A percentile compares a stretch with the other conserved stretches of the same genome.
These are phyloP conservation scores for Dinocampus coccinellae DNA, from an alignment of 2,888 invertebrate genomes.

Conservation along the genomic window DNA sequence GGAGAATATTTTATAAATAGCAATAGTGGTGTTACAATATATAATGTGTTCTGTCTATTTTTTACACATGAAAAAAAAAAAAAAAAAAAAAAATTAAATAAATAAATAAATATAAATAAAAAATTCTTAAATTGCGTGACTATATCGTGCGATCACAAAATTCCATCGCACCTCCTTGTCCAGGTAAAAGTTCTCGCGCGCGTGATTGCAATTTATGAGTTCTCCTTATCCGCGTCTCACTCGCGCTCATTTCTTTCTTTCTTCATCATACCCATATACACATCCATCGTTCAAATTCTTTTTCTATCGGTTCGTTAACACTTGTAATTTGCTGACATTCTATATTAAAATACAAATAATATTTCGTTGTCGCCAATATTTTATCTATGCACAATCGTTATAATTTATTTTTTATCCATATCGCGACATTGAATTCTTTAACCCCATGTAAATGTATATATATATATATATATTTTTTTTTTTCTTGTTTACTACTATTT, in stretches of 20 bases:
- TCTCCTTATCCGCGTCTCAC: slow-evolving; percentile 6
- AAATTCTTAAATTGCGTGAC: slow-evolving; percentile 4
- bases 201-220: slow-evolving; percentile 62
- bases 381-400: slow-evolving; percentile 41
- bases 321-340: slow-evolving; percentile 33
- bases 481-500: slow-evolving; percentile 3
- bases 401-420: slow-evolving; percentile 36
- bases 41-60: background rate
- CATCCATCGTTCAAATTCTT: slow-evolving; percentile 47
- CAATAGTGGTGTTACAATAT: background rate
- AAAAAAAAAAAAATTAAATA: background rate
- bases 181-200: slow-evolving; percentile 3
- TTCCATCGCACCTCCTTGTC: background rate
- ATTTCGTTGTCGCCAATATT: slow-evolving; percentile 26
- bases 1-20: background rate
- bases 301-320: slow-evolving; percentile 60
- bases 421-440: too few relatives aligned
- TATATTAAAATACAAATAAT: slow-evolving; percentile 20
- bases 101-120: background rate
- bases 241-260: slow-evolving; percentile 21
- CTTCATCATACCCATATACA: slow-evolving; percentile 39
- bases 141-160: slow-evolving; percentile 9
- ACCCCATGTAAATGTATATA: too few relatives aligned
- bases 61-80: background rate
- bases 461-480: background rate